These are phyloP conservation scores for Oscheius sp. DNA, from an alignment of 2,888 invertebrate genomes.

Conservation along the genomic window DNA sequence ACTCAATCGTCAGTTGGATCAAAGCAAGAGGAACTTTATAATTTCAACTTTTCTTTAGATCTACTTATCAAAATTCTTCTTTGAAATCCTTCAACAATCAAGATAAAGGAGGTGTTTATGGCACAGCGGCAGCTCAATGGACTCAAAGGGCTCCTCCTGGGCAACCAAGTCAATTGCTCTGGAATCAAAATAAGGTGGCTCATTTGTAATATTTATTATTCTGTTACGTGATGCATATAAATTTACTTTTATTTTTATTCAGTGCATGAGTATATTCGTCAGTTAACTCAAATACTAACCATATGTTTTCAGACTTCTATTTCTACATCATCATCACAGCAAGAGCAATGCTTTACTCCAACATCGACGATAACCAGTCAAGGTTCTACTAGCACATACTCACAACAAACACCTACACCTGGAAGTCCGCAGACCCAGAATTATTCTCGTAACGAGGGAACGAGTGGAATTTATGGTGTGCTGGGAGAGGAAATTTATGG, in stretches of 20 bases:
- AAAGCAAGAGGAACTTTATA: constrained; percentile 2
- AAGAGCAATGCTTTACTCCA: constrained; percentile 61
- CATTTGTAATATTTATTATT: constrained; percentile 19
- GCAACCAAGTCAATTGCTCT: constrained; percentile 51
- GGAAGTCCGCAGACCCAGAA: constrained; percentile 47
- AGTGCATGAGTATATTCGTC: neutral
- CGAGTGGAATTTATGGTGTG: constrained; percentile 43
- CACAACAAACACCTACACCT: constrained; percentile 52
- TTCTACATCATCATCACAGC: constrained; percentile 51
- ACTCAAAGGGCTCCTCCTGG: constrained; percentile 49
- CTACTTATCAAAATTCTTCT: constrained; percentile 50
- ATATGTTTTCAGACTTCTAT: constrained; percentile 27
- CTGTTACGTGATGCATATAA: constrained; percentile 11
- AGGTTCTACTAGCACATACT: constrained; percentile 44
- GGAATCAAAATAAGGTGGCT: constrained; percentile 49
- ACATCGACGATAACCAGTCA: constrained; percentile 60
- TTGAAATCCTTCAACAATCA: constrained; percentile 53
- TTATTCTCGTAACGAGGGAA: constrained; percentile 13
- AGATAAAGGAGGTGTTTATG: constrained; percentile 40
- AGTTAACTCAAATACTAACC: constrained; percentile 7
- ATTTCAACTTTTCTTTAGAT: constrained; percentile 20
- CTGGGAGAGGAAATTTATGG: constrained; percentile 42
- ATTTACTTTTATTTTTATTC: neutral
- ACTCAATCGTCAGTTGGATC: constrained; percentile 19
- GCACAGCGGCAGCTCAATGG: constrained; percentile 38